phyloP scores from a whole-genome alignment of 2,113 vertebrate species.

The Solea senegalensis region DNA sequence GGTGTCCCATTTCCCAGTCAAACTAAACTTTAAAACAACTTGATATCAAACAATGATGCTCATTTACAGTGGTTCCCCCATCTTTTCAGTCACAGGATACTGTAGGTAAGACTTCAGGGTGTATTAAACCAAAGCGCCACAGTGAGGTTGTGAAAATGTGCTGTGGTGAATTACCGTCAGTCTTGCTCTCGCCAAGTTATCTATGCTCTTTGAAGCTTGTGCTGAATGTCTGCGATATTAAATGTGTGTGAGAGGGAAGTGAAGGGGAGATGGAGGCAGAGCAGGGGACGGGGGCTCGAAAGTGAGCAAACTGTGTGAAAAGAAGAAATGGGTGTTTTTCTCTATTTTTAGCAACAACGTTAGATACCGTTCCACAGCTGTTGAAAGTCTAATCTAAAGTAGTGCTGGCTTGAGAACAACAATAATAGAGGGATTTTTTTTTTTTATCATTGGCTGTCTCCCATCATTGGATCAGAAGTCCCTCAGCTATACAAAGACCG shows the following conservation, averaged over 20 bases:
- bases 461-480: constrained; percentile 70
- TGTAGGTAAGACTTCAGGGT: constrained; percentile 19
- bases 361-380: constrained; percentile 59
- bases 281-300: constrained; percentile 43
- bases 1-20: not conserved
- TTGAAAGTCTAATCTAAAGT: constrained; percentile 71
- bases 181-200: constrained; percentile 67
- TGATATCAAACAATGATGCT: constrained; percentile 17
- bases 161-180: constrained; percentile 63
- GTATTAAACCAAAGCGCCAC: constrained; percentile 43
- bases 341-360: constrained; percentile 71
- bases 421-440: constrained; percentile 67
- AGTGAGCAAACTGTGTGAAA: constrained; percentile 65
- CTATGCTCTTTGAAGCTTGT: constrained; percentile 79
- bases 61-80: not conserved
- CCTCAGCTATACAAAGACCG: constrained; percentile 50
- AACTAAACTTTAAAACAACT: constrained; percentile 16
- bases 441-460: constrained; percentile 72
- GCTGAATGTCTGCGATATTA: constrained; percentile 64
- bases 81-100: constrained; percentile 17
- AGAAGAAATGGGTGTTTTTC: constrained; percentile 66
- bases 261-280: not conserved
- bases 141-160: constrained; percentile 38
- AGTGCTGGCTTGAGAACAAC: constrained; percentile 54
- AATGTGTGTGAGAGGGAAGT: constrained; percentile 37